A percentile compares a stretch with the other conserved stretches of the same genome.
Conservation (phyloP, 2,797 vertebrate genomes). For the Chloroceryle inda region DNA sequence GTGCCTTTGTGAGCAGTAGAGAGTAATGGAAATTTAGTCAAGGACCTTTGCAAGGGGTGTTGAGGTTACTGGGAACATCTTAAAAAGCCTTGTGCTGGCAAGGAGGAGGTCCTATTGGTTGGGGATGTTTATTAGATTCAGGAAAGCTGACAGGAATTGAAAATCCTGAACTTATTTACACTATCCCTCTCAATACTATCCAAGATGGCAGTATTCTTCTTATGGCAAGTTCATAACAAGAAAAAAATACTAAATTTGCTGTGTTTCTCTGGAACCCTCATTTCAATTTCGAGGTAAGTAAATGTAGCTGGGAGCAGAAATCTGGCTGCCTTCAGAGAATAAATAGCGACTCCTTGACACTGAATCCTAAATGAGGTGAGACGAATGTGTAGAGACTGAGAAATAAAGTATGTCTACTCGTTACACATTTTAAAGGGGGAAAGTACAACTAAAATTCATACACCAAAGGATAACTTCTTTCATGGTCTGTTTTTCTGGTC, state of each 20-base stretch:
- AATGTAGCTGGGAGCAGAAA: background rate
- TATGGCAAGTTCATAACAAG: background rate
- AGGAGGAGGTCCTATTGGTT: background rate
- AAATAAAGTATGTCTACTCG: background rate
- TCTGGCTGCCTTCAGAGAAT: background rate
- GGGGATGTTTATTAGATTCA: background rate
- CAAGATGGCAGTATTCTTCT: background rate
- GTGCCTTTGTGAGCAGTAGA: background rate
- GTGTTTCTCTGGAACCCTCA: background rate
- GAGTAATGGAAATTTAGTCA: background rate
- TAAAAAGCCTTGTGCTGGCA: background rate
- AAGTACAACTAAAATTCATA: background rate
- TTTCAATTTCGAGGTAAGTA: conserved; percentile 5
- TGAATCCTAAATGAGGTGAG: background rate
- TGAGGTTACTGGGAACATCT: background rate
- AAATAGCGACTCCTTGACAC: background rate
- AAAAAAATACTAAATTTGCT: background rate
- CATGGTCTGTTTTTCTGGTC: background rate
- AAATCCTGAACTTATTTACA: background rate
- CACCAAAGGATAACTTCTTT: background rate
- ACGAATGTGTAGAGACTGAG: background rate
- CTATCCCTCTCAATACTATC: background rate
- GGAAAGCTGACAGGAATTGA: background rate
- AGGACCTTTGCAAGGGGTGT: background rate
- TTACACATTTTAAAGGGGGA: background rate